Base-by-base conservation (phyloP, 1,140 invertebrate genomes). In the Phymorhynchus buccinoides region DNA sequence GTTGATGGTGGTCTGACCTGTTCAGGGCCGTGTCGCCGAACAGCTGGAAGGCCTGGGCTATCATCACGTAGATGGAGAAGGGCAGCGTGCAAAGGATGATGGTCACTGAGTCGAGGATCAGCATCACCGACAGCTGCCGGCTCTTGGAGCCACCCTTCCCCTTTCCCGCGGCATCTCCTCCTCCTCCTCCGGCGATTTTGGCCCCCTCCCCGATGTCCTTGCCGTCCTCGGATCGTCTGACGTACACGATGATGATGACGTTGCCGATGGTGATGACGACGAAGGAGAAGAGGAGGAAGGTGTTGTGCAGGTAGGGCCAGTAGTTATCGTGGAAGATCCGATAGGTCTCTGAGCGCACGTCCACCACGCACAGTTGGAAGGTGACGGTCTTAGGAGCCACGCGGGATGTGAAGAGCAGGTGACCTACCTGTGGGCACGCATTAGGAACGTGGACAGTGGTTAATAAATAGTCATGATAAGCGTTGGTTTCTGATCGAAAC, bases 11-110 rank as follows among this genome's bases (percentile, higher is more conserved):
- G n/a, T n/a, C n/a, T n/a, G n/a, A n/a, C n/a, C n/a, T n/a, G n/a
- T n/a, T n/a, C n/a, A n/a, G n/a, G 14, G 44, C 12, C 16, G 56
- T 80, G n/a, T 80, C 78, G 22, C 80, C 68, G 12, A 86, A 56
- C 73, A 88, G 82, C 3, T 37, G 27, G 2, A 86, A 73, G 37
- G 88, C 73, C 3, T 84, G 79, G 16, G 79, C 84, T 0, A 90
- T 37, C 0, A 88, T 86, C 3, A 79, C 81, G 78, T 81, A 87
- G 18, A 91, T 37, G 4, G 89, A 87, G 84, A 89, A 90, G 12
- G 91, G 91, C 16, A 91, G 80, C 4, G 89, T 91, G 79, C 88
- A 90, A 14, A 90, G 41, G 2, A 91, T 87, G 16, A 91, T 88
- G 0, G 88, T 88, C 14, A 88, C 85, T 9, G 91, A 91, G 68